Evolutionary conservation across 35 echinoderm and acorn worm species (phyloP), one percentile per base, ranked within the genome.

Genomic region (Lytechinus variegatus): DNA sequence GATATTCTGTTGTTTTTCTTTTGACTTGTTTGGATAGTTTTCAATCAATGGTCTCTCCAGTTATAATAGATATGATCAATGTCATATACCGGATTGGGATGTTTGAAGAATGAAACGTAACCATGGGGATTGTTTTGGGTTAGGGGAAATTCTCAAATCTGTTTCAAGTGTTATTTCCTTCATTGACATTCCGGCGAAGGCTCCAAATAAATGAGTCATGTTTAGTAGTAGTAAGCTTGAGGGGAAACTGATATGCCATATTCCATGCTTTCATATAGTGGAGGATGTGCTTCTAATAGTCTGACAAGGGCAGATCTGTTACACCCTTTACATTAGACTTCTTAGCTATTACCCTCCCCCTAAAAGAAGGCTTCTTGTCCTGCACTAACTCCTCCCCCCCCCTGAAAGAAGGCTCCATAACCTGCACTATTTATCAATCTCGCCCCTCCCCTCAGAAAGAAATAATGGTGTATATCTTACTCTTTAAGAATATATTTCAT

Each of bases 121-220:
- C 66, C 66, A 79, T 79, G 16, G 66, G n/a, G 88, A 44, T 90
- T 90, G 10, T 90, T 54, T 90, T 90, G n/a, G 27, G 29, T 10
- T 10, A 90, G 88, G 88, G 88, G 88, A 90, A 90, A 90, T 90
- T 90, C 88, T 44, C 33, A 90, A 90, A 90, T 90, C 88, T 52
- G 88, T 21, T 90, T 90, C 88, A 90, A 90, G 88, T 90, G 88
- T 54, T 90, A 90, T 90, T 90, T 90, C 88, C 88, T 90, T 44
- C 28, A 52, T 10, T 90, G 88, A 90, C 88, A 90, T 52, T 54
- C 66, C 66, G 16, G 66, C 8, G 66, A 79, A 79, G 66, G 66
- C 66, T 79, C 19, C 66, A n/a, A 79, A 79, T 79, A 79, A 79
- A 79, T 79, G 66, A 79, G 66, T 79, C 66, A 79, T 79, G 66